Percentiles rank a stretch among this genome's conserved stretches.
Conservation (phyloP, 2,113 vertebrate genomes). For the Cavia porcellus region DNA sequence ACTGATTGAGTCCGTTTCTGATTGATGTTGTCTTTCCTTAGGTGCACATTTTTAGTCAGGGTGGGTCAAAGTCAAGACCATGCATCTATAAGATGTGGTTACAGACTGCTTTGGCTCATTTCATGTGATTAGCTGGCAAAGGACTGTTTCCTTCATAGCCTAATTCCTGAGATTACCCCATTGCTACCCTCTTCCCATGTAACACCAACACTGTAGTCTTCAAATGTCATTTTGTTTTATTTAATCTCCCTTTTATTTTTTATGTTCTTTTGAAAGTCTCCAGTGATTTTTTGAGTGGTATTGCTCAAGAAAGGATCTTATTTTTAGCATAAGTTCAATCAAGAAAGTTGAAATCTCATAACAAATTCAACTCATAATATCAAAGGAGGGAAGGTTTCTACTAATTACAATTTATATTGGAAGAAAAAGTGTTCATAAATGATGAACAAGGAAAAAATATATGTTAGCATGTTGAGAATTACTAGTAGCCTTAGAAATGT, state of each 20-base stretch:
- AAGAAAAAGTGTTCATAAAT: conserved; percentile 35
- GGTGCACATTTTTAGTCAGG: neutral
- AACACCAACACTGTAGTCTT: conserved; percentile 5
- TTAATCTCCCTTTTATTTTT: conserved; percentile 66
- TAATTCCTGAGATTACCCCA: neutral
- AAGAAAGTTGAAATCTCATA: conserved; percentile 52
- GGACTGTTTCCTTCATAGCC: neutral
- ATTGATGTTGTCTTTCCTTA: neutral
- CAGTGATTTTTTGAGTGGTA: conserved; percentile 67
- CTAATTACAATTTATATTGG: neutral
- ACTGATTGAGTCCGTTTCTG: neutral
- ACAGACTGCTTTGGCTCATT: neutral
- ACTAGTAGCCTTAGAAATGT: neutral
- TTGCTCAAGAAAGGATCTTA: conserved; percentile 54
- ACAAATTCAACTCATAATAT: conserved; percentile 59
- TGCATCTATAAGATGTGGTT: neutral
- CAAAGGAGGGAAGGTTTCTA: conserved; percentile 51
- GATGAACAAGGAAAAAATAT: neutral
- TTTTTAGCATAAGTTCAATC: conserved; percentile 76
- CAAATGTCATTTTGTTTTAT: conserved; percentile 63
- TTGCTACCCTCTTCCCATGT: neutral
- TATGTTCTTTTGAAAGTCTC: conserved; percentile 69
- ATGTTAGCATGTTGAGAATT: neutral
- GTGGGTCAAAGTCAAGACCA: neutral
- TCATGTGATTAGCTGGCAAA: neutral